Conservation (phyloP, 1,140 invertebrate genomes). For the Trachymyrmex septentrionalis region DNA sequence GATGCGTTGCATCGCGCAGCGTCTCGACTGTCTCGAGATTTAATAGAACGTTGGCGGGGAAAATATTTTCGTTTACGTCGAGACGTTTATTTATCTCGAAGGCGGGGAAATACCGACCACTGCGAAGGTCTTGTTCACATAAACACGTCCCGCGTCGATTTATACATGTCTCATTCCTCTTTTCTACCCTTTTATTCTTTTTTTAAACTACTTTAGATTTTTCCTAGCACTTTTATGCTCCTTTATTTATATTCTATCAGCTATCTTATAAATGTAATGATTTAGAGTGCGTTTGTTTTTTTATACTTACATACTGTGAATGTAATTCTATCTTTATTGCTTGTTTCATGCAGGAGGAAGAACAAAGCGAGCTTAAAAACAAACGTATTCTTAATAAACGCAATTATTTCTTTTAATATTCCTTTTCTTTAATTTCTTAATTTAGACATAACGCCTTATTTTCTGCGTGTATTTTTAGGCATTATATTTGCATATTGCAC, state of each 20-base stretch:
- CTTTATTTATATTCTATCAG: not conserved
- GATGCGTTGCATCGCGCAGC: not conserved
- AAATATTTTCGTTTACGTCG: slow-evolving; percentile 13
- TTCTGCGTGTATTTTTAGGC: not conserved
- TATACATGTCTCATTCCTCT: not conserved
- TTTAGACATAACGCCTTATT: not conserved
- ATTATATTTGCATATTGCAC: not conserved
- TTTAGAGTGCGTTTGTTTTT: too few species aligned
- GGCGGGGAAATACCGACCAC: not conserved
- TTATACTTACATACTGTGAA: too few species aligned
- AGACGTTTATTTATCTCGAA: slow-evolving; percentile 20
- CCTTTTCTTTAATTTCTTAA: not conserved
- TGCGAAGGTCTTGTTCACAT: not conserved
- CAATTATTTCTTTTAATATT: not conserved
- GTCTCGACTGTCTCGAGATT: not conserved
- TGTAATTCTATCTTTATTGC: too few species aligned
- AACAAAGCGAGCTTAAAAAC: too few species aligned
- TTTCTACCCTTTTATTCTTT: not conserved
- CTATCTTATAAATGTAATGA: not conserved
- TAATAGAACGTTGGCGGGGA: not conserved
- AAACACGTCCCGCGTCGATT: not conserved
- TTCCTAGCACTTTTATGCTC: not conserved
- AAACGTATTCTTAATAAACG: too few species aligned
- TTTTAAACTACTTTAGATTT: not conserved
- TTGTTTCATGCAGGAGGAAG: too few species aligned